Evolutionary conservation across 2,888 invertebrate genomes (phyloP), one percentile per base, ranked within the genome.

Genomic region (Lampropteryx suffumata): DNA sequence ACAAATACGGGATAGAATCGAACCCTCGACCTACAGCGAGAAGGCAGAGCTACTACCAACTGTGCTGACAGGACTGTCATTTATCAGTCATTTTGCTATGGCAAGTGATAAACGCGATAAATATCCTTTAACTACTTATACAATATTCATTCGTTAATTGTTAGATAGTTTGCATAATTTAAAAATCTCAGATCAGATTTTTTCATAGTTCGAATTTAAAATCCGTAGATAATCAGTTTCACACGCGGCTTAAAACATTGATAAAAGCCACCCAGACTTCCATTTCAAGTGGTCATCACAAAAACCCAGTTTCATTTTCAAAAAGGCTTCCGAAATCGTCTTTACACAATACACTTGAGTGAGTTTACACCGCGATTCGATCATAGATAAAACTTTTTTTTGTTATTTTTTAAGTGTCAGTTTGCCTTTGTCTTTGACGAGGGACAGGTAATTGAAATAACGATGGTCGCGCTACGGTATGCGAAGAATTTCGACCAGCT

Each of bases 381-480:
- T 90, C 90, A 88, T 89, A 89, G 89, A 90, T 90, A 89, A 86
- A 71, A 66, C 69, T 73, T 78, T 82, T 76, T 65, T 73, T 77
- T 74, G 69, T 67, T 69, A 63, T 71, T 73, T 77, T 73, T 72
- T 73, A 65, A 68, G 73, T 84, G 89, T 86, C 88, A 85, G 80
- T 37, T 73, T 51, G 79, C 87, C 82, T 88, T 90, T 90, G 90
- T 90, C 84, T 89, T 85, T 90, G 90, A 90, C 85, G 83, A 86
- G 82, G 90, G 89, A 78, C 76, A 61, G 64, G 83, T 88, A 90
- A 89, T 89, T 88, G 89, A 88, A 88, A 90, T 90, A 90, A 90
- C 86, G 87, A 87, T 74, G 81, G 79, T 75, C 82, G 76, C 73
- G 67, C 70, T 63, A 64, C 67, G 85, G 85, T 81, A 89, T 89